Evolutionary conservation across 2,888 invertebrate species (phyloP).

Genomic region (Chrysotoxum bicinctum): DNA sequence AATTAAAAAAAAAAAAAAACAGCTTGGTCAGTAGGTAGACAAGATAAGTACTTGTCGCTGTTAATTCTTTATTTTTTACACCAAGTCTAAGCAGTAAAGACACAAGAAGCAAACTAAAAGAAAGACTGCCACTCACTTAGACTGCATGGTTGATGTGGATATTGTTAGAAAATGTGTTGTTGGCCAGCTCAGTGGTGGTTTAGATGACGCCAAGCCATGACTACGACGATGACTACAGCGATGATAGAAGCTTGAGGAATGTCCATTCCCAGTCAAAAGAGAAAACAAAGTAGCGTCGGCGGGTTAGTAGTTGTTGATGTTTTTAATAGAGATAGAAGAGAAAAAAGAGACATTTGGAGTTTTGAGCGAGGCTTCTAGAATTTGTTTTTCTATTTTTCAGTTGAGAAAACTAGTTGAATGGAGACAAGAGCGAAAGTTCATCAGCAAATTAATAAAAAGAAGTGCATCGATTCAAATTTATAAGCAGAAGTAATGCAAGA

Average conservation of each 20-base stretch:
- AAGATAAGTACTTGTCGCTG: conserved; percentile 28
- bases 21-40: conserved; percentile 45
- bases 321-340: neutral
- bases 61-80: conserved; percentile 5
- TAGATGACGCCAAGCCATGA: conserved; percentile 15
- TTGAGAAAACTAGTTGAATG: neutral
- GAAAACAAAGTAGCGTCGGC: neutral
- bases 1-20: neutral
- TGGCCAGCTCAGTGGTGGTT: conserved; percentile 15
- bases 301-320: neutral
- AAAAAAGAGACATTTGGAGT: neutral
- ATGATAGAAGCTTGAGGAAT: conserved; percentile 8
- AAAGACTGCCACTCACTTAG: neutral
- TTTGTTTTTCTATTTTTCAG: neutral
- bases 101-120: conserved; percentile 57
- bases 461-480: neutral
- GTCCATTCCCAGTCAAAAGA: neutral
- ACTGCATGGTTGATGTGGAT: neutral
- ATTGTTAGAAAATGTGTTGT: conserved; percentile 40
- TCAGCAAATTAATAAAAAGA: neutral
- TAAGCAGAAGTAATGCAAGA: neutral
- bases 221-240: neutral
- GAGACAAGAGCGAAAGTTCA: neutral
- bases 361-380: neutral
- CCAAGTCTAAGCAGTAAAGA: conserved; percentile 45